A percentile compares a stretch with the other conserved stretches of the same genome.
Evolutionary conservation across 2,113 vertebrate genomes (phyloP).

Genomic region (Plestiodon gilberti): DNA sequence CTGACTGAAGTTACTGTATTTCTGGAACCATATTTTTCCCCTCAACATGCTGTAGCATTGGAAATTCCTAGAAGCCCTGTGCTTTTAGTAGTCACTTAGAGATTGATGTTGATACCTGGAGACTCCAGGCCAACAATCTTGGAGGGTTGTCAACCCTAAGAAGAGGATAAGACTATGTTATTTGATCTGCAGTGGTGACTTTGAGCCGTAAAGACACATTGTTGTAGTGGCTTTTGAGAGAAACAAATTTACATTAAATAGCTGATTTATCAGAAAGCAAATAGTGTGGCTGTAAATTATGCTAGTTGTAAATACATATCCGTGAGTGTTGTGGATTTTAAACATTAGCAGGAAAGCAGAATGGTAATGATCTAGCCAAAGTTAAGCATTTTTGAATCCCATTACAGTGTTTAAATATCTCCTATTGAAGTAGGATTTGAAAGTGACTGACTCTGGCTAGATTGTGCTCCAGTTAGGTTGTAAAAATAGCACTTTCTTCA

Average conservation of each 20-base stretch:
- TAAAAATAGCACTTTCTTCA: conserved; percentile 45
- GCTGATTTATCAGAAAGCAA: neutral
- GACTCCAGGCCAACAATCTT: too few species aligned
- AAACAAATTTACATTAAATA: conserved; percentile 35
- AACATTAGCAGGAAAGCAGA: conserved; percentile 19
- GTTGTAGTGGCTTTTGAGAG: neutral
- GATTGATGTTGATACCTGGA: too few species aligned
- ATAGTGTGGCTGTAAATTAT: conserved; percentile 30
- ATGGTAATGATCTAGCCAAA: neutral
- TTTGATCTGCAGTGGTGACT: neutral
- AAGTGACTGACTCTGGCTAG: neutral
- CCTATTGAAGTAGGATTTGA: neutral
- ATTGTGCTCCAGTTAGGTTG: neutral
- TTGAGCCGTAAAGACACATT: neutral
- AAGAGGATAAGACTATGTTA: neutral
- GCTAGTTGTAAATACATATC: conserved; percentile 42
- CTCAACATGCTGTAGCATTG: too few species aligned
- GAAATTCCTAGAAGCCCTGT: too few species aligned
- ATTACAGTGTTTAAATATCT: neutral
- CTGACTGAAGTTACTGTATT: too few species aligned
- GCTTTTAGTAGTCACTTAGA: too few species aligned
- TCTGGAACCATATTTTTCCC: neutral
- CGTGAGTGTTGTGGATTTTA: neutral
- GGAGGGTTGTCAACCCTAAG: too few species aligned
- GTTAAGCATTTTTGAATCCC: neutral